A percentile compares a stretch with the other conserved stretches of the same genome.
Evolutionary conservation across 1,140 invertebrate species (phyloP).

Genomic region (Temnothorax longispinosus): DNA sequence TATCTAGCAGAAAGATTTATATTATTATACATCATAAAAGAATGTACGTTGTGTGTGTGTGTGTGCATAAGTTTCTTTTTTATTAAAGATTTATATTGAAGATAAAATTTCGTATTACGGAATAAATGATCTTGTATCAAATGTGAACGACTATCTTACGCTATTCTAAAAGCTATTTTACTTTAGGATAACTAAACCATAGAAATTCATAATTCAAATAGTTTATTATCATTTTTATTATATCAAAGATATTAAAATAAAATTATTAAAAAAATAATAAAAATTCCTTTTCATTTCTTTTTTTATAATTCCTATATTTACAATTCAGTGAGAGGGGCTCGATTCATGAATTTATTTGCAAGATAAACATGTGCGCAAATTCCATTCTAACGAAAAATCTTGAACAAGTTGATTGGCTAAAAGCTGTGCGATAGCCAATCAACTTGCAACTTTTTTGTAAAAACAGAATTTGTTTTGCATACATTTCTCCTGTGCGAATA

Average conservation of each 20-base stretch:
- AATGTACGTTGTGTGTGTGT: not conserved
- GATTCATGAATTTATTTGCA: too few species aligned
- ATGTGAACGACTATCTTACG: not conserved
- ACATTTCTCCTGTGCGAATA: too few species aligned
- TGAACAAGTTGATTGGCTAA: too few species aligned
- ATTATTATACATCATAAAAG: not conserved
- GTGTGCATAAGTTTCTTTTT: not conserved
- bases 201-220: not conserved
- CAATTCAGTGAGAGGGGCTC: too few species aligned
- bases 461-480: too few species aligned
- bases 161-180: not conserved
- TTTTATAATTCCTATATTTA: not conserved
- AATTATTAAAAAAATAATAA: not conserved
- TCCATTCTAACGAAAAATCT: too few species aligned
- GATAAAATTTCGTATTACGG: not conserved
- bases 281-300: not conserved
- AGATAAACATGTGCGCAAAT: too few species aligned
- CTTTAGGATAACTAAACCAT: not conserved
- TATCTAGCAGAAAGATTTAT: constrained; percentile 1
- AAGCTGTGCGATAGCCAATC: too few species aligned
- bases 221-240: not conserved
- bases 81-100: not conserved
- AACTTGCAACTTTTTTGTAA: too few species aligned
- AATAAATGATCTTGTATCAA: not conserved
- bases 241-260: not conserved